These are phyloP conservation scores for Hypsopygia costalis DNA, from an alignment of 2,888 invertebrate species.

Conservation along the genomic window DNA sequence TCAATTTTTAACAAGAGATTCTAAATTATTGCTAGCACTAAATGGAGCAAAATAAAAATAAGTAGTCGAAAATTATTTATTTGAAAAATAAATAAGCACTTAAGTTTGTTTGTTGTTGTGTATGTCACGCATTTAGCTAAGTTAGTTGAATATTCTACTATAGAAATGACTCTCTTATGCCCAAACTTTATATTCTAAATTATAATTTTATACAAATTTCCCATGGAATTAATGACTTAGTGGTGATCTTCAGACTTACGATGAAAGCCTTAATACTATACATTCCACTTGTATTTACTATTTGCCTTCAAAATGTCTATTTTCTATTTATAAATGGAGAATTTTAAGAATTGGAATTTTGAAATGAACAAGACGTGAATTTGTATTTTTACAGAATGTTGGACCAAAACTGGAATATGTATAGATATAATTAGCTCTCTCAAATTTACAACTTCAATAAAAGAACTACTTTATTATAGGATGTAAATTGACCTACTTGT, in stretches of 20 bases:
- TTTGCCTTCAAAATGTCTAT: conserved; percentile 62
- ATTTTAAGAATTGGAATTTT: conserved; percentile 31
- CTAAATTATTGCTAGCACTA: no score
- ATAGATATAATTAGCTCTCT: conserved; percentile 59
- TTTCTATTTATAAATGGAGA: conserved; percentile 44
- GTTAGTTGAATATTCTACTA: neutral
- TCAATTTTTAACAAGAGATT: no score
- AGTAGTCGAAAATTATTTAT: no score
- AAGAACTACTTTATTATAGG: neutral
- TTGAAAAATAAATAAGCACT: conserved; percentile 2
- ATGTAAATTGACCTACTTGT: conserved; percentile 3
- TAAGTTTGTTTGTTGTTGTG: neutral
- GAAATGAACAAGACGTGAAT: conserved; percentile 27
- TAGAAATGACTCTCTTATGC: conserved; percentile 1
- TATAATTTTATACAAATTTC: conserved; percentile 5
- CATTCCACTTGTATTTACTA: conserved; percentile 75
- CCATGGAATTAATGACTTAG: conserved; percentile 16
- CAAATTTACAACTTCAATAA: conserved; percentile 26
- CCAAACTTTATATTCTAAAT: conserved; percentile 8
- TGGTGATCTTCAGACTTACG: conserved; percentile 64
- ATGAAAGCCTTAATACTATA: conserved; percentile 69
- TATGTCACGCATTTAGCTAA: conserved; percentile 5
- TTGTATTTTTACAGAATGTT: conserved; percentile 48
- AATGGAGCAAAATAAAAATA: no score
- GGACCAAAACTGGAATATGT: conserved; percentile 59